A percentile compares a stretch with the other conserved stretches of the same genome.
phyloP scores from a whole-genome alignment of 2,888 invertebrate genomes.

The Smittia aterrima region DNA sequence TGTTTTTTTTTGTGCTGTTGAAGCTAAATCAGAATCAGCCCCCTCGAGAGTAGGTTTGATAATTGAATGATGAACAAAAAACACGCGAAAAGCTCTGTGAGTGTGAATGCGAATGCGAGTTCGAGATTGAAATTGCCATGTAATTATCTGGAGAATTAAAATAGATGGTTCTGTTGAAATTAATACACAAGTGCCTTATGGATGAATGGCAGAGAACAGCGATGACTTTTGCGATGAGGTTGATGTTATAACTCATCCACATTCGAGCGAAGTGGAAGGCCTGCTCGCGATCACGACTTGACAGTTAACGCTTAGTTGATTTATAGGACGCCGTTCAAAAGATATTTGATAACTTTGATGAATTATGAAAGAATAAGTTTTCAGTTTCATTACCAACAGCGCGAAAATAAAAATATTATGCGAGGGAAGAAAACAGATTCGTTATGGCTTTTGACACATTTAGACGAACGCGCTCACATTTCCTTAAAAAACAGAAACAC shows the following conservation, averaged over 20 bases:
- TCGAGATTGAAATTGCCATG: not conserved
- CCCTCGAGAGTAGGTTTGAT: not conserved
- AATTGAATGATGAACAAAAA: not conserved
- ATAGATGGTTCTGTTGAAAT: not conserved
- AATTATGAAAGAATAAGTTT: not conserved
- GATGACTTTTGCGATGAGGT: no score
- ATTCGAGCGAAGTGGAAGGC: no score
- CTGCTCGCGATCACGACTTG: constrained; percentile 6
- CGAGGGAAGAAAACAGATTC: not conserved
- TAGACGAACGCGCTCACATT: not conserved
- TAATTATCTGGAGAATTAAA: not conserved
- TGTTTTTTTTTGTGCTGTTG: no score
- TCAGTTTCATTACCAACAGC: not conserved
- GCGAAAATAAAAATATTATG: no score
- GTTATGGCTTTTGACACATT: not conserved
- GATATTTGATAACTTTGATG: constrained; percentile 8
- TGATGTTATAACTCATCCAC: no score
- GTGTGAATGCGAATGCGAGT: not conserved
- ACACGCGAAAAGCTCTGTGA: not conserved
- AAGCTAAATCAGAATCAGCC: no score
- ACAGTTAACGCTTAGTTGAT: not conserved
- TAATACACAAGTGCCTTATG: not conserved
- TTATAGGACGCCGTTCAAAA: not conserved
- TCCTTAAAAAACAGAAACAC: not conserved
- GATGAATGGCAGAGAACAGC: not conserved